Conservation (phyloP, 2,888 invertebrate genomes). For the Keiferia lycopersicella region DNA sequence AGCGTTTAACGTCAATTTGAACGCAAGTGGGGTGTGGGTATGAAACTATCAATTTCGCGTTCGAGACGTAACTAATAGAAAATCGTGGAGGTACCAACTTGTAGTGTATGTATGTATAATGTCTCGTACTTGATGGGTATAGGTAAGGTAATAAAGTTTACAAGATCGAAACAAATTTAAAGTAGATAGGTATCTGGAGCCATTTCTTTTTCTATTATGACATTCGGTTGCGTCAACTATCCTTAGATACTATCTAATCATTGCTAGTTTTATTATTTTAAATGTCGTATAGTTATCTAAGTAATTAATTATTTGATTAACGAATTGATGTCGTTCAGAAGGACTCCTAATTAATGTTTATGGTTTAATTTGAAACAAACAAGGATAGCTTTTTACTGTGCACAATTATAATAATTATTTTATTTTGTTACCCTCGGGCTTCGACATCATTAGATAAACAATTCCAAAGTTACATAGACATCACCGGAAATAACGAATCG, state of each 20-base stretch:
- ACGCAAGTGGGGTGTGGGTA: slow-evolving; percentile 24
- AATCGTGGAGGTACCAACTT: slow-evolving; percentile 12
- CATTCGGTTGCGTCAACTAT: no score
- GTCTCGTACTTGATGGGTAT: no score
- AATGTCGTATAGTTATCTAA: no score
- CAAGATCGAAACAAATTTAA: no score
- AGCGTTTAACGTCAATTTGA: slow-evolving; percentile 27
- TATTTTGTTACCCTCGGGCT: no score
- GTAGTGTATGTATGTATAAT: neutral
- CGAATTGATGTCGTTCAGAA: neutral
- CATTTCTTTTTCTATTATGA: no score
- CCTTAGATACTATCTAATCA: no score
- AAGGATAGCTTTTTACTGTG: neutral
- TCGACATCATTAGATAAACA: no score
- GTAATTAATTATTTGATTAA: slow-evolving; percentile 9
- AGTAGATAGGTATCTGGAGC: no score
- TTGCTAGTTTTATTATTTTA: no score
- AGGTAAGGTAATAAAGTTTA: no score
- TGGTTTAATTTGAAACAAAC: neutral
- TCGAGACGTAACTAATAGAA: slow-evolving; percentile 28
- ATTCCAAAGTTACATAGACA: no score
- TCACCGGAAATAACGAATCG: neutral
- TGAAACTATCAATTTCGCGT: slow-evolving; percentile 27
- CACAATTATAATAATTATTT: neutral
- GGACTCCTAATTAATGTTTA: neutral